Conservation (phyloP, 2,113 vertebrate genomes). For the Mastomys coucha region DNA sequence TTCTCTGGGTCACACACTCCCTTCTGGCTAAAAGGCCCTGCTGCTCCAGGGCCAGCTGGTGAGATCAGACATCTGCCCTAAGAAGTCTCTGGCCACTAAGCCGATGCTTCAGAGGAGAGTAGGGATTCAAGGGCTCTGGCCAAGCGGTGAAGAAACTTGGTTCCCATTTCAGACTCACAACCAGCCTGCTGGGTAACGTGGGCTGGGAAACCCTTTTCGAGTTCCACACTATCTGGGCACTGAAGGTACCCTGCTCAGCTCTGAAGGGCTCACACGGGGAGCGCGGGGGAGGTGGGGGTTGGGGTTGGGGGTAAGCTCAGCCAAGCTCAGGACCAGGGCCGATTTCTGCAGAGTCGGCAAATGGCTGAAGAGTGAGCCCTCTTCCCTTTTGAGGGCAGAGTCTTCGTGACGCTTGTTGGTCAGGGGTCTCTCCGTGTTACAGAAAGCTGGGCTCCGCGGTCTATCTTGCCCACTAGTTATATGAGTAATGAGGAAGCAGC, state of each 20-base stretch:
- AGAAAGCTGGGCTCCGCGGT: background rate
- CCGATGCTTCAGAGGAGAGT: background rate
- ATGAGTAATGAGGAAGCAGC: background rate
- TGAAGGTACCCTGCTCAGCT: background rate
- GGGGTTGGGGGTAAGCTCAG: too few species aligned
- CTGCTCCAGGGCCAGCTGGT: slow-evolving; percentile 39
- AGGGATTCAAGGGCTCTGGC: background rate
- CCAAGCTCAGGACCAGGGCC: background rate
- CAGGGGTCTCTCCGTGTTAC: background rate
- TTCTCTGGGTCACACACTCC: slow-evolving; percentile 30
- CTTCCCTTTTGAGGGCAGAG: background rate
- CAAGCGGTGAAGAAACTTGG: background rate
- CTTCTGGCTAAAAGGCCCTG: background rate
- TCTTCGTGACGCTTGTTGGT: background rate
- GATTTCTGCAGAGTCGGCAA: background rate
- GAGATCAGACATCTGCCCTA: slow-evolving; percentile 43
- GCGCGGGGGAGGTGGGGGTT: too few species aligned
- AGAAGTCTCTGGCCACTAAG: background rate
- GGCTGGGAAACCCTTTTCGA: background rate
- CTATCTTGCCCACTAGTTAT: background rate
- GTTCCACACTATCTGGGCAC: accelerated
- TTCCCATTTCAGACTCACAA: background rate
- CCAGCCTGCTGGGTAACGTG: background rate
- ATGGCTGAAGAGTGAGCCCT: background rate
- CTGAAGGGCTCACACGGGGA: background rate